A percentile compares a stretch with the other conserved stretches of the same genome.
These are phyloP conservation scores for Leguminivora glycinivorella DNA, from an alignment of 1,140 invertebrate species.

Conservation along the genomic window DNA sequence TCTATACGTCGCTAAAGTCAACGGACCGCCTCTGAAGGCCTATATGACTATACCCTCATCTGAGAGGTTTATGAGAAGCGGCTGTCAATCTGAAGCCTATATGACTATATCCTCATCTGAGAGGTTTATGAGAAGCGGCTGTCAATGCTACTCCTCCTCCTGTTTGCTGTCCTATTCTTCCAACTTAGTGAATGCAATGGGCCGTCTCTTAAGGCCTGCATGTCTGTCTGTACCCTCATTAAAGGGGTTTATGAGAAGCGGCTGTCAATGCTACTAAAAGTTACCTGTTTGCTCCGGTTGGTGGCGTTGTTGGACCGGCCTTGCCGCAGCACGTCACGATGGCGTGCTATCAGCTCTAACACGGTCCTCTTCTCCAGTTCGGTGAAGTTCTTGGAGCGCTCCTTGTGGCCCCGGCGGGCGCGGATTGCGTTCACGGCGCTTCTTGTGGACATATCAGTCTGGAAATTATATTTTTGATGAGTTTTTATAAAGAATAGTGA, in stretches of 20 bases:
- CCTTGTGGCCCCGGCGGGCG: conserved; percentile 73
- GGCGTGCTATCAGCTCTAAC: conserved; percentile 72
- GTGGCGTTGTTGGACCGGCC: conserved; percentile 77
- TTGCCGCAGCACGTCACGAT: conserved; percentile 74
- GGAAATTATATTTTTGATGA: conserved; percentile 18
- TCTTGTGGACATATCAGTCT: conserved; percentile 69
- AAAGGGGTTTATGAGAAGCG: too few species aligned
- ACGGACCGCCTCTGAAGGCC: conserved; percentile 76
- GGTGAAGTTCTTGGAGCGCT: conserved; percentile 77
- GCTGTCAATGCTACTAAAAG: too few species aligned
- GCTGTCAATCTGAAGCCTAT: too few species aligned
- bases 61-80: too few species aligned
- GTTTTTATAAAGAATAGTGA: too few species aligned
- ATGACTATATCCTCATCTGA: too few species aligned
- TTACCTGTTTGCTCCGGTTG: conserved; percentile 64
- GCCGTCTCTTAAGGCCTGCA: too few species aligned
- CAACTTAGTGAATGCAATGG: too few species aligned
- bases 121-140: too few species aligned
- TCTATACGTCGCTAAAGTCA: conserved; percentile 76
- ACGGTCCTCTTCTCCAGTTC: conserved; percentile 76
- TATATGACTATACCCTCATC: too few species aligned
- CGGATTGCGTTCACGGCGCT: conserved; percentile 58
- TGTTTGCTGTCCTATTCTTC: conserved; percentile 41
- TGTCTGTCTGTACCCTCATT: too few species aligned
- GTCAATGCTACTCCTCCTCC: too few species aligned